Evolutionary conservation across 1,140 invertebrate genomes (phyloP).

Genomic region (Musca vetustissima): DNA sequence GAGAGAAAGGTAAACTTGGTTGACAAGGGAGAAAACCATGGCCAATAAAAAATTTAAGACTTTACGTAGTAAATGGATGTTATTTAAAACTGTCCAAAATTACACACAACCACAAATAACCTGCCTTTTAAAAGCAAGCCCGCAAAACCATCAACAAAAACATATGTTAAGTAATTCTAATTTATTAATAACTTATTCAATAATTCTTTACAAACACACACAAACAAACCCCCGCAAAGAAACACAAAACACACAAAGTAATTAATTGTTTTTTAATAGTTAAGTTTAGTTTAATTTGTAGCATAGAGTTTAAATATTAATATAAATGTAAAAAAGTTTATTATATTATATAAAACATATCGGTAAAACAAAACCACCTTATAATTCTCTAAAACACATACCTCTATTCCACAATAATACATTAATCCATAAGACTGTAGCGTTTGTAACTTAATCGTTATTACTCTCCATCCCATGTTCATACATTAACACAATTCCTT

Average conservation of each 20-base stretch:
- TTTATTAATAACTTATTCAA: constrained; percentile 16
- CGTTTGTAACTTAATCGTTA: constrained; percentile 30
- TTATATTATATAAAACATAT: neutral
- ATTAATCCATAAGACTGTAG: constrained; percentile 25
- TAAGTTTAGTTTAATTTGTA: neutral
- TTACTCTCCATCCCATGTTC: neutral
- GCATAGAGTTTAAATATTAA: neutral
- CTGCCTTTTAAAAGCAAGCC: constrained; percentile 5
- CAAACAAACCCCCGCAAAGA: constrained; percentile 1
- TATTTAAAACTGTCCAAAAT: neutral
- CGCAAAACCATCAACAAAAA: constrained; percentile 39
- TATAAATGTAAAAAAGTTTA: neutral
- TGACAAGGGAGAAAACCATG: too few species aligned
- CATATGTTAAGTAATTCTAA: constrained; percentile 26
- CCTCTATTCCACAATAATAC: constrained; percentile 25
- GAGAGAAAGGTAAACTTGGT: too few species aligned
- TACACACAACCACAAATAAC: too few species aligned
- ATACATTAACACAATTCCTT: too few species aligned
- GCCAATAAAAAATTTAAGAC: constrained; percentile 4
- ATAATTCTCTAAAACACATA: constrained; percentile 31
- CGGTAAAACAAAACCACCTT: neutral
- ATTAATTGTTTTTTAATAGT: constrained; percentile 43
- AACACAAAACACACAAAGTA: neutral
- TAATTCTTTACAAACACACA: neutral
- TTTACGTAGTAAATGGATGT: neutral